Base-by-base conservation (phyloP, 2,113 vertebrate species). In the Jacana jacana region DNA sequence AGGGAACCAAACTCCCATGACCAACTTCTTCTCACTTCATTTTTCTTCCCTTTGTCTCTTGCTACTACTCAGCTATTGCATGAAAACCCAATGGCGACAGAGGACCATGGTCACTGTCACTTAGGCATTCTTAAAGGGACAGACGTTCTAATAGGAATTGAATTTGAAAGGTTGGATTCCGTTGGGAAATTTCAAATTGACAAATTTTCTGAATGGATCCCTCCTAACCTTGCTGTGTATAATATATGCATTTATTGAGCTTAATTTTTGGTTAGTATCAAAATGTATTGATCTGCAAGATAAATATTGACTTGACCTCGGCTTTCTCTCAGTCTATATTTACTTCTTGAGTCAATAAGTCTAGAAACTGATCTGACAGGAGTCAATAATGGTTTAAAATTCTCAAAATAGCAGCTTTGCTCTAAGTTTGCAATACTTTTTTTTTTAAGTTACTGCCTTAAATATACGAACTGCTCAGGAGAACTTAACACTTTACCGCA, bases 241-340 rank as follows among this genome's bases (percentile, higher is more conserved):
- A 89, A 94, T 92, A 86, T 81, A 88, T 93, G 69, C 88, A 97
- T 94, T 96, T 96, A 97, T 96, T 95, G 95, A 97, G 79, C 75
- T 87, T 98, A 94, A 97, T 95, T 97, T 98, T 98, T 97, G 94
- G 92, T 97, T 98, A 78, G 89, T 96, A 98, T 98, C 97, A 98
- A 98, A 97, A 97, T 96, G 60, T 96, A 98, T 98, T 95, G 98
- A 98, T 97, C 97, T 80, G 83, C 88, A 98, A 97, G 97, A 98
- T 97, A 98, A 98, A 98, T 98, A 98, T 98, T 97, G 98, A 98
- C 96, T 91, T 98, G 97, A 97, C 97, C 97, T 97, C 95, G 7
- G 7, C 93, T 94, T 98, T 98, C 94, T 97, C 96, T 97, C 95
- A 96, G 97, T 97, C 97, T 98, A 96, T 98, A 98, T 97, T 97